Base-by-base conservation (phyloP, 2,888 invertebrate genomes). In the Crossocerus cetratus region DNA sequence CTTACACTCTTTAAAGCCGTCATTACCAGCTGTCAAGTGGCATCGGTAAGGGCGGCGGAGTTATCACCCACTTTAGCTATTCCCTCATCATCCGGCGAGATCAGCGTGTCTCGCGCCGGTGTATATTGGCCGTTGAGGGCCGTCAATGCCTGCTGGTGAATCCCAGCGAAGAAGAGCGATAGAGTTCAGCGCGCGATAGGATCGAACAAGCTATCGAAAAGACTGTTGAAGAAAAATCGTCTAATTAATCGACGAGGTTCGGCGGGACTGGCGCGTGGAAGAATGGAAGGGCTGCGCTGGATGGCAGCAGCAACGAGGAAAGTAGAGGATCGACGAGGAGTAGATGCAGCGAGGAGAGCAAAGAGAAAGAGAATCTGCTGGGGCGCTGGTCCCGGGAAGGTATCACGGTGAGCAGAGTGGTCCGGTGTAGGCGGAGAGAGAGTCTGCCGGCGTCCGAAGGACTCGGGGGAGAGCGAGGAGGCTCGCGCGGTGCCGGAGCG, bases 381-480 rank as follows among this genome's bases (percentile, higher is more conserved):
- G 49, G 67, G 76, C 62, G 62, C 32, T 22, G 16, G 49, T 32
- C 32, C 54, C 21, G 20, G n/a, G 62, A 60, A 53, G 60, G 77
- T 77, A 74, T 80, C 80, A 32, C 32, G 78, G 77, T 63, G 75
- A 64, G 75, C 69, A 65, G 43, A 67, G 61, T 66, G 69, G 68
- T 71, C 32, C 60, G 56, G 77, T 82, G 81, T 81, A 78, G 82
- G 78, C 81, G 83, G 81, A 77, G 76, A 77, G 76, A 78, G 78
- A 69, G 62, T 64, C 69, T 66, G 68, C 74, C 62, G 63, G 64
- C 45, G 23, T 60, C 55, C 54, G 49, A 53, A 42, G 23, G 20
- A 21, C 32, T 45, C 55, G 49, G 54, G 60, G 65, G 66, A 63
- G 64, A 58, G 49, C 49, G 63, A 54, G 22, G 62, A 44, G 67